A percentile compares a stretch with the other conserved stretches of the same genome.
These are phyloP conservation scores for Chelonus insularis DNA, from an alignment of 1,140 invertebrate genomes.

Conservation along the genomic window DNA sequence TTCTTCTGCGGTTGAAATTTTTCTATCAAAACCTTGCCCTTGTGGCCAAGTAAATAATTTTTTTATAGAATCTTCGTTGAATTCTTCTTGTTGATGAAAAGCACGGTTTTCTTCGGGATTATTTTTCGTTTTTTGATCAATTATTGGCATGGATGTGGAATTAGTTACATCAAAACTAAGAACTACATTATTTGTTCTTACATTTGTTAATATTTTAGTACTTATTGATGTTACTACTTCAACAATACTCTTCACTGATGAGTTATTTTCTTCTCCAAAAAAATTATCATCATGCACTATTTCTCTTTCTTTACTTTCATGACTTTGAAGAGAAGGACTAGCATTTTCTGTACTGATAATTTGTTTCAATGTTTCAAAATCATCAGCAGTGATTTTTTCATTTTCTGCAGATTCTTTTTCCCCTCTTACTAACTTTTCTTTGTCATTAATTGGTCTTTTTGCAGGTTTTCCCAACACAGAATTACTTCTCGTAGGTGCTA, in stretches of 20 bases:
- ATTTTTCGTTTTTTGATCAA: not conserved
- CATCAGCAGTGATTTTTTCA: conserved; percentile 27
- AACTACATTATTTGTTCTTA: conserved; percentile 42
- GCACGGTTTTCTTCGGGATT: conserved; percentile 30
- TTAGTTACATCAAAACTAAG: conserved; percentile 42
- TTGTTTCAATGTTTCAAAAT: conserved; percentile 38
- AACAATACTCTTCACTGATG: conserved; percentile 45
- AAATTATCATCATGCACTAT: not conserved
- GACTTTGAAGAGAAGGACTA: no score
- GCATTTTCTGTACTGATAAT: conserved; percentile 38
- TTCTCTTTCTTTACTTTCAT: no score
- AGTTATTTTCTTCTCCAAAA: conserved; percentile 19
- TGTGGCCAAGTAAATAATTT: conserved; percentile 1
- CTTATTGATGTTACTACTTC: conserved; percentile 57
- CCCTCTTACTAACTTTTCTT: conserved; percentile 31
- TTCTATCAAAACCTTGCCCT: conserved; percentile 44
- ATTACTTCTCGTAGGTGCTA: conserved; percentile 52
- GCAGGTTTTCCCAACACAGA: conserved; percentile 47
- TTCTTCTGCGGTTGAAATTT: conserved; percentile 40
- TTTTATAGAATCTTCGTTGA: not conserved
- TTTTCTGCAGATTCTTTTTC: conserved; percentile 14
- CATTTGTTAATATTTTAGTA: conserved; percentile 50
- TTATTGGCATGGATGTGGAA: conserved; percentile 33
- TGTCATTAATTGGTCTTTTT: conserved; percentile 43
- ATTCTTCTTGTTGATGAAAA: conserved; percentile 14